Conservation (phyloP, 1,140 invertebrate species). For the Pseudomyrmex pallidus region DNA sequence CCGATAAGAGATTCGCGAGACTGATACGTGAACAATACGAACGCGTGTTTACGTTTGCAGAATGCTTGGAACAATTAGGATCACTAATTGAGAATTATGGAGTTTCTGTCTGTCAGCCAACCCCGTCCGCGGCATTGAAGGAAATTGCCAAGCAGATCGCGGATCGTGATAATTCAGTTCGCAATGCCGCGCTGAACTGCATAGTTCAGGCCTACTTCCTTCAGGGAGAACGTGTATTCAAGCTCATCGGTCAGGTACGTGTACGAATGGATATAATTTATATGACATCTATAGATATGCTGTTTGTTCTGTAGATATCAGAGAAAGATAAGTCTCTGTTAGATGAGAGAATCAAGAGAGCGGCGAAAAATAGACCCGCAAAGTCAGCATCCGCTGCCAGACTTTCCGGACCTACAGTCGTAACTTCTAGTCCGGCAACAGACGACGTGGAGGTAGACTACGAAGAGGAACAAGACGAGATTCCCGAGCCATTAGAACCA, state of each 20-base stretch:
- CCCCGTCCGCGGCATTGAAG: constrained; percentile 92
- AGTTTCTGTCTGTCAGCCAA: constrained; percentile 92
- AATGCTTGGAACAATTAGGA: constrained; percentile 97
- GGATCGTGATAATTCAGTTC: constrained; percentile 97
- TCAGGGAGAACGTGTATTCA: constrained; percentile 96
- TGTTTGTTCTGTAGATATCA: constrained; percentile 88
- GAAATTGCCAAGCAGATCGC: constrained; percentile 97
- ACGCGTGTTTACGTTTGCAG: constrained; percentile 82
- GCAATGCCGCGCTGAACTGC: constrained; percentile 97
- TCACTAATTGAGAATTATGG: constrained; percentile 95
- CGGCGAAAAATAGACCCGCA: constrained; percentile 88
- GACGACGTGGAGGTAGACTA: constrained; percentile 79
- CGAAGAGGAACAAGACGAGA: constrained; percentile 82
- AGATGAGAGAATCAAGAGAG: constrained; percentile 97
- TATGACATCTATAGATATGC: neutral
- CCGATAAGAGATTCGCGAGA: neutral
- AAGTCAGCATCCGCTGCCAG: constrained; percentile 83
- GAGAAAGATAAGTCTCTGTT: constrained; percentile 97
- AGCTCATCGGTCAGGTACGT: constrained; percentile 94
- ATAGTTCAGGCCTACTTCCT: constrained; percentile 96
- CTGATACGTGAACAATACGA: neutral
- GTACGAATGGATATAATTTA: neutral
- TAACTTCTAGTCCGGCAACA: constrained; percentile 66
- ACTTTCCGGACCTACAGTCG: constrained; percentile 78
- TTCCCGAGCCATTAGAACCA: constrained; percentile 70